These are phyloP conservation scores for Pseudochaenichthys georgianus DNA, from an alignment of 2,797 vertebrate species.

Conservation along the genomic window DNA sequence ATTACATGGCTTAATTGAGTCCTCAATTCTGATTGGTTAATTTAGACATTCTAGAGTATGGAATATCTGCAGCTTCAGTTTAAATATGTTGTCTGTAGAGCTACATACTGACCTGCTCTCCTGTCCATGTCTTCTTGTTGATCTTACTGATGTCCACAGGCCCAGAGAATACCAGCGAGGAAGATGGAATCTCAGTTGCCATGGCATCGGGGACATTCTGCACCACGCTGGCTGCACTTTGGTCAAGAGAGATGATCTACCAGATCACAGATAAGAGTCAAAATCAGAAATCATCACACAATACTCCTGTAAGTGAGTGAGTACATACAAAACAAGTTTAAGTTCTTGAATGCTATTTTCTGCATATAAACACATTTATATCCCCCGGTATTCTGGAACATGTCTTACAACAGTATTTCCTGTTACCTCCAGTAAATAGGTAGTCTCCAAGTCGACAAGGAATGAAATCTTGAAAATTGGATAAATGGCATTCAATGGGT, in stretches of 20 bases:
- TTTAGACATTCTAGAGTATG: not conserved
- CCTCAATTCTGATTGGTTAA: too few species aligned
- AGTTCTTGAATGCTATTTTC: not conserved
- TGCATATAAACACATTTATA: not conserved
- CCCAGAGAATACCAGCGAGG: slow-evolving; percentile 51
- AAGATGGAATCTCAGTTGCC: slow-evolving; percentile 66
- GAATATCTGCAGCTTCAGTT: not conserved
- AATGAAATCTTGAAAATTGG: too few species aligned
- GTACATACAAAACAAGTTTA: not conserved
- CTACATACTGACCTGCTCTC: slow-evolving; percentile 69
- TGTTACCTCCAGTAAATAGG: too few species aligned
- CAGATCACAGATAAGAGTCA: slow-evolving; percentile 2
- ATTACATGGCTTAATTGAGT: too few species aligned
- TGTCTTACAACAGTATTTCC: too few species aligned
- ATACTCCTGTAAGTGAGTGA: not conserved
- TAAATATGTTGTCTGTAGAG: not conserved
- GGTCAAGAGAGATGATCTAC: slow-evolving; percentile 72
- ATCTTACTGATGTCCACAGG: slow-evolving; percentile 45
- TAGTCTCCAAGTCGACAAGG: too few species aligned
- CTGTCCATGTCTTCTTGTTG: slow-evolving; percentile 72
- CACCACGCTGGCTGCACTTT: slow-evolving; percentile 49
- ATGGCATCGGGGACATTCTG: slow-evolving; percentile 73
- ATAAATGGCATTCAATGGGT: too few species aligned
- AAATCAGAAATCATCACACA: not conserved
- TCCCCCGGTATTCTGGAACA: not conserved